A percentile compares a stretch with the other conserved stretches of the same genome.
phyloP scores from a whole-genome alignment of 2,113 vertebrate species.

The Bettongia penicillata region DNA sequence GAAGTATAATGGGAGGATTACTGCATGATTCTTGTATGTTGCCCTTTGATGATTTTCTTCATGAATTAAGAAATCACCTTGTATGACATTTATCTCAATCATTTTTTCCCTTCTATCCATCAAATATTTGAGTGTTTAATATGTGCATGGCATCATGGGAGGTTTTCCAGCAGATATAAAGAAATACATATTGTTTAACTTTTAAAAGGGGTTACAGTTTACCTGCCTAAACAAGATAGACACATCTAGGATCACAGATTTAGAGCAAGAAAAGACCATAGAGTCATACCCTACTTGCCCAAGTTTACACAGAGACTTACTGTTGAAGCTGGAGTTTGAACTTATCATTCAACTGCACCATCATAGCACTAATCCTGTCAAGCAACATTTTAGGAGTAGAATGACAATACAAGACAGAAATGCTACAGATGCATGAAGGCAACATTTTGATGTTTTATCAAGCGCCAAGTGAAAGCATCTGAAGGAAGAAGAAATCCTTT shows the following conservation, averaged over 20 bases:
- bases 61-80: not conserved
- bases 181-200: not conserved
- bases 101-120: not conserved
- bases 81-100: not conserved
- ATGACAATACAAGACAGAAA: not conserved
- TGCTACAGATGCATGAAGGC: not conserved
- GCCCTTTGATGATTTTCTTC: not conserved
- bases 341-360: not conserved
- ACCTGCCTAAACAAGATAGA: not conserved
- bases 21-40: not conserved
- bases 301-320: not conserved
- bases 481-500: not conserved
- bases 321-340: not conserved
- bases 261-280: not conserved
- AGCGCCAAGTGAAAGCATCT: not conserved
- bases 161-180: not conserved
- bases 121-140: not conserved
- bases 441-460: not conserved
- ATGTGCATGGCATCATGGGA: not conserved
- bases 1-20: not conserved
- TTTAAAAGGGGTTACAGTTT: not conserved
- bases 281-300: not conserved
- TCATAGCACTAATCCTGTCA: not conserved
- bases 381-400: not conserved
- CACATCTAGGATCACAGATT: not conserved